A percentile compares a stretch with the other conserved stretches of the same genome.
Conservation (phyloP, 2,888 invertebrate genomes). For the Cyrtodaria siliqua region DNA sequence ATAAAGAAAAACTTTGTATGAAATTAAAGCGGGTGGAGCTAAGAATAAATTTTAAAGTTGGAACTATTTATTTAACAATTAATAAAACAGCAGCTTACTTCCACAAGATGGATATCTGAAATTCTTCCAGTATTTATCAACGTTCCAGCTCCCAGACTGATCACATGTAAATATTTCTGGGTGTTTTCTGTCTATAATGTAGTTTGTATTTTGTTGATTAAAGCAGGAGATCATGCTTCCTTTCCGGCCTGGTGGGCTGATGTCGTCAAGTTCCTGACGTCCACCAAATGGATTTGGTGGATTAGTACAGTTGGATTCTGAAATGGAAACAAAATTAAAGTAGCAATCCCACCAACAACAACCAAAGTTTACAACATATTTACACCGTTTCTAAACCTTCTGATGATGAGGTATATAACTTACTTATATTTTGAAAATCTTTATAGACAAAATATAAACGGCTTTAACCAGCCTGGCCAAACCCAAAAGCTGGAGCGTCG, state of each 20-base stretch:
- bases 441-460: too few species aligned
- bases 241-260: conserved; percentile 31
- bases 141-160: conserved; percentile 96
- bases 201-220: background rate
- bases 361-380: too few species aligned
- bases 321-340: too few species aligned
- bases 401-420: too few species aligned
- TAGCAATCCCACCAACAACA: too few species aligned
- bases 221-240: conserved; percentile 65
- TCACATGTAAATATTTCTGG: conserved; percentile 99
- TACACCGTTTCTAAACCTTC: too few species aligned
- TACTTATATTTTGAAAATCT: background rate
- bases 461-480: too few species aligned
- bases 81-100: conserved; percentile 60
- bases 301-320: conserved; percentile 62
- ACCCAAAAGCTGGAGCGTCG: too few species aligned
- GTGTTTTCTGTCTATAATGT: conserved; percentile 86
- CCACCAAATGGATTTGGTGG: conserved; percentile 66
- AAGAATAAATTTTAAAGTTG: too few species aligned
- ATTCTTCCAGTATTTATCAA: conserved; percentile 28
- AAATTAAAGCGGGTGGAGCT: too few species aligned
- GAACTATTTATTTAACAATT: too few species aligned
- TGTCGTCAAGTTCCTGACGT: conserved; percentile 42
- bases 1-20: too few species aligned
- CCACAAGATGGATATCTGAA: conserved; percentile 76